These are phyloP conservation scores for Streblospio benedicti DNA, from an alignment of 1,140 invertebrate genomes.

Conservation along the genomic window DNA sequence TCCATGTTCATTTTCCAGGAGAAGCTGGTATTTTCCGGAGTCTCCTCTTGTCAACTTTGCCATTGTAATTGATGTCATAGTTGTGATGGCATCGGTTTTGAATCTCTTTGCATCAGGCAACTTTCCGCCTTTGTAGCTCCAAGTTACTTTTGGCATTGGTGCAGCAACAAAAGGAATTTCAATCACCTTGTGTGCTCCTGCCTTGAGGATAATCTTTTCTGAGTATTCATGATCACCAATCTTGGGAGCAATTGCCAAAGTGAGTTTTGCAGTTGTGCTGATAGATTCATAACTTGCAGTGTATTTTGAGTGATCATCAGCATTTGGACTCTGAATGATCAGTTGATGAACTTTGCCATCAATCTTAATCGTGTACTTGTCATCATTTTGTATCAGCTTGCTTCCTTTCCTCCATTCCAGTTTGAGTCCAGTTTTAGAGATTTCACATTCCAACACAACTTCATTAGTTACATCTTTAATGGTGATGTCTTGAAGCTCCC, in stretches of 20 bases:
- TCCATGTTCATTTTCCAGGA: slow-evolving; percentile 91
- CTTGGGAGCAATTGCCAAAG: neutral
- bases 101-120: slow-evolving; percentile 72
- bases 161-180: slow-evolving; percentile 95
- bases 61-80: slow-evolving; percentile 60
- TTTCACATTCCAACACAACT: slow-evolving; percentile 37
- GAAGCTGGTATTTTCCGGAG: slow-evolving; percentile 85
- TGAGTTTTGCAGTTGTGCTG: slow-evolving; percentile 59
- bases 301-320: slow-evolving; percentile 19
- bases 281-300: slow-evolving; percentile 36
- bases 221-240: slow-evolving; percentile 1
- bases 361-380: slow-evolving; percentile 6
- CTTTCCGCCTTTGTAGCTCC: slow-evolving; percentile 82
- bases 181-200: slow-evolving; percentile 46
- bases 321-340: slow-evolving; percentile 15
- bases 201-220: slow-evolving; percentile 16
- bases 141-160: slow-evolving; percentile 81
- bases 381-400: slow-evolving; percentile 38
- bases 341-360: slow-evolving; percentile 22
- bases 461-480: slow-evolving; percentile 11
- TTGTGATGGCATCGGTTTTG: slow-evolving; percentile 4
- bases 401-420: slow-evolving; percentile 64
- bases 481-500: slow-evolving; percentile 12
- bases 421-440: slow-evolving; percentile 32
- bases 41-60: slow-evolving; percentile 82